These are phyloP conservation scores for Bombylius major DNA, from an alignment of 2,888 invertebrate genomes.

Conservation along the genomic window DNA sequence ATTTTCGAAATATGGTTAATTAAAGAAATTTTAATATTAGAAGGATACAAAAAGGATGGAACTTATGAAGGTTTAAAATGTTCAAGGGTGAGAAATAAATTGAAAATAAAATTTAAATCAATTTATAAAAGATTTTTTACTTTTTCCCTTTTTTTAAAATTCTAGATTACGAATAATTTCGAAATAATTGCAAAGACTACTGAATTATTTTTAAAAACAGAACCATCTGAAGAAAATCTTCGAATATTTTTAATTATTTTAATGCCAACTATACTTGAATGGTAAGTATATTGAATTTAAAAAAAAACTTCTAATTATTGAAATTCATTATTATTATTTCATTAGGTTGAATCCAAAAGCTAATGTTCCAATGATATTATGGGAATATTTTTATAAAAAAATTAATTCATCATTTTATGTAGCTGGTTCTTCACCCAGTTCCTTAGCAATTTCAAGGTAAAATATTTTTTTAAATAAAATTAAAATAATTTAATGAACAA, in stretches of 20 bases:
- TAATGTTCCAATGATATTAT: conserved; percentile 39
- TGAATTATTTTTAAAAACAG: conserved; percentile 36
- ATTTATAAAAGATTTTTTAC: no score
- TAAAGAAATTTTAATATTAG: conserved; percentile 35
- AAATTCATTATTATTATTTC: background rate
- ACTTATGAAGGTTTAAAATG: conserved; percentile 22
- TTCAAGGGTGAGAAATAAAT: conserved; percentile 7
- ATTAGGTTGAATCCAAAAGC: conserved; percentile 39
- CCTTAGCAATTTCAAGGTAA: conserved; percentile 32
- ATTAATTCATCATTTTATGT: conserved; percentile 42
- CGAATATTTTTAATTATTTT: conserved; percentile 37
- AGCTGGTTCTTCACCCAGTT: conserved; percentile 37
- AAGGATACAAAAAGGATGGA: conserved; percentile 32
- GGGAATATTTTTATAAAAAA: conserved; percentile 47
- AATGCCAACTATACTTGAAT: conserved; percentile 35
- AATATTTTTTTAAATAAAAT: conserved; percentile 13
- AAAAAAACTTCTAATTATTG: background rate
- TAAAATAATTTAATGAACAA: background rate
- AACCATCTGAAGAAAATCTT: conserved; percentile 38
- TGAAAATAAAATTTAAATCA: no score
- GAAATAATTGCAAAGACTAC: conserved; percentile 37
- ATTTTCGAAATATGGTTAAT: conserved; percentile 38
- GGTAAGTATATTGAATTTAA: conserved; percentile 10
- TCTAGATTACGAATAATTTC: conserved; percentile 30
- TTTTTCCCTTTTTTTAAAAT: background rate